phyloP scores from a whole-genome alignment of 1,140 invertebrate genomes.

The Andricus grossulariae region DNA sequence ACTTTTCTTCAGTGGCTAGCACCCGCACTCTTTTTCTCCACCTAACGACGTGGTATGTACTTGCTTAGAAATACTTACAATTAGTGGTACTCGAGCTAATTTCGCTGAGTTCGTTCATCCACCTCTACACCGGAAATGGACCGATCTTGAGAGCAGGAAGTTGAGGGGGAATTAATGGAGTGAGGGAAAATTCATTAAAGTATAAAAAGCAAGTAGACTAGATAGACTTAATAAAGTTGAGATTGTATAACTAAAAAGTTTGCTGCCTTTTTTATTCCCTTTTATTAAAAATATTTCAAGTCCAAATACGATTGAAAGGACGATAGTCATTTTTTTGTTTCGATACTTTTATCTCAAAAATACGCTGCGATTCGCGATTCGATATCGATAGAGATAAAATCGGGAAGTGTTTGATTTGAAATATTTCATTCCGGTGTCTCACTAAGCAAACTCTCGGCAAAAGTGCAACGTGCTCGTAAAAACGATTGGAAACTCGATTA shows the following conservation, averaged over 20 bases:
- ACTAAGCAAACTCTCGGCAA: conserved; percentile 13
- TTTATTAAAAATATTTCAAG: too few relatives aligned
- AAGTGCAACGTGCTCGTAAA: neutral
- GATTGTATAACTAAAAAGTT: too few relatives aligned
- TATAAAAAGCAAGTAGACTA: too few relatives aligned
- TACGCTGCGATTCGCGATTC: neutral
- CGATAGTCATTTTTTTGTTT: too few relatives aligned
- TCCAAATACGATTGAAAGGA: too few relatives aligned
- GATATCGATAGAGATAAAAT: conserved; percentile 26
- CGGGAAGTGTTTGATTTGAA: conserved; percentile 21
- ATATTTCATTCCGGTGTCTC: conserved; percentile 15
- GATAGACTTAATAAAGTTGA: too few relatives aligned
- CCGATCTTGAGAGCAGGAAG: neutral
- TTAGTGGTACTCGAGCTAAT: conserved; percentile 25
- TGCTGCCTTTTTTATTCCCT: too few relatives aligned
- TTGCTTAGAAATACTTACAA: conserved; percentile 26
- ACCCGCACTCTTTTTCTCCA: neutral
- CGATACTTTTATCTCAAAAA: neutral
- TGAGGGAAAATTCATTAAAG: too few relatives aligned
- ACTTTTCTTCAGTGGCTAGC: conserved; percentile 17
- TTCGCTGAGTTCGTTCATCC: neutral
- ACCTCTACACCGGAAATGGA: neutral
- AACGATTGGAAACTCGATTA: conserved; percentile 26
- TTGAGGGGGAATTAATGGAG: neutral
- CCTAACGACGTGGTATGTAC: neutral